Evolutionary conservation across 2,888 invertebrate genomes (phyloP), one percentile per base, ranked within the genome.

Genomic region (Emesis furor): DNA sequence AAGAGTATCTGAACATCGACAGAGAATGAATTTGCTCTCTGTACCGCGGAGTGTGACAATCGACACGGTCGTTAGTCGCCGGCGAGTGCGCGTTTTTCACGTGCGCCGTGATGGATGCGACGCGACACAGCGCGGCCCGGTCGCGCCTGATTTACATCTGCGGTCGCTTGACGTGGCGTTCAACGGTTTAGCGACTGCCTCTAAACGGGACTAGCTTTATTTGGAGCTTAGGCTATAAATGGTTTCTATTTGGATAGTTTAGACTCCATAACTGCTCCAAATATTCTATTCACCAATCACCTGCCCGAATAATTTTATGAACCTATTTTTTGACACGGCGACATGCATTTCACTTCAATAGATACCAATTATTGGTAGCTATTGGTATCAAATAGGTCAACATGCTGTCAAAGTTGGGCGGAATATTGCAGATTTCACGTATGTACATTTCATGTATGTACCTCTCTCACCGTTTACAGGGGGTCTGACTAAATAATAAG

Each of bases 61-160:
- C 86, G 89, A 89, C 90, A 89, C 89, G 89, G 89, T 84, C 87
- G 91, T 89, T 89, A 88, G 85, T 86, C 89, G 88, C 85, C 78
- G 83, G 80, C 75, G 85, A 78, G 86, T 84, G 87, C 77, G 86
- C 90, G 89, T 90, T 91, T 91, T 90, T 91, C 91, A 90, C 89
- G 83, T 76, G 74, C 82, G 76, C 85, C 83, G 87, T 91, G 90
- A 91, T 89, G 89, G 89, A 89, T 87, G 85, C 78, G 81, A 73
- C 81, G 86, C 85, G 86, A 85, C 84, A 84, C 83, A 86, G 78
- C 84, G 88, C 85, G 80, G 80, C 30, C 42, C 73, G 51, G 73
- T 78, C 71, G 78, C 62, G 71, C 69, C 85, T 88, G 89, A 91
- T 89, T 90, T 88, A 90, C 88, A 78, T 74, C 78, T 67, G 87